Conservation (phyloP, 2,113 vertebrate species). For the Gobio gobio region DNA sequence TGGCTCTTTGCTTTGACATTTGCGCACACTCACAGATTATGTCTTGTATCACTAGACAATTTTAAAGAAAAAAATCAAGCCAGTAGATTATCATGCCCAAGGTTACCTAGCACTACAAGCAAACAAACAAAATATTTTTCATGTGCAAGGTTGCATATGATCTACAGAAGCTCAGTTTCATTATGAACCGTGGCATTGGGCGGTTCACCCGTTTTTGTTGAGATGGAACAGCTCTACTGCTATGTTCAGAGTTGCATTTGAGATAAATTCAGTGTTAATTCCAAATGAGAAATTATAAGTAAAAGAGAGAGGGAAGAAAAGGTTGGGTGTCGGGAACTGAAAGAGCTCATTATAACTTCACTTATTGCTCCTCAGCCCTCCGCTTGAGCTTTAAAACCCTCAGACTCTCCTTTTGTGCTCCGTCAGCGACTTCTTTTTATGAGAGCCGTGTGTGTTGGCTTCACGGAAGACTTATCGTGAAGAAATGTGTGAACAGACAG, state of each 20-base stretch:
- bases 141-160: conserved; percentile 6
- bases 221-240: conserved; percentile 54
- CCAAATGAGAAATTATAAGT: conserved; percentile 58
- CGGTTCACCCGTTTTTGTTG: conserved; percentile 55
- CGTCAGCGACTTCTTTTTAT: conserved; percentile 66
- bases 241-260: conserved; percentile 52
- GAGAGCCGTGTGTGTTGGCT: conserved; percentile 30
- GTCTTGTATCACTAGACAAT: conserved; percentile 20
- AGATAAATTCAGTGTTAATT: conserved; percentile 62
- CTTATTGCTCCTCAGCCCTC: conserved; percentile 56
- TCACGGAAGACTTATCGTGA: conserved; percentile 44
- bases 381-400: conserved; percentile 63
- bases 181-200: conserved; percentile 1
- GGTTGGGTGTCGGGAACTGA: conserved; percentile 54
- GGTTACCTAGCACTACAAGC: conserved; percentile 14
- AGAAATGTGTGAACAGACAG: conserved; percentile 12
- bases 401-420: conserved; percentile 60
- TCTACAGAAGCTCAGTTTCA: background rate
- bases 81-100: conserved; percentile 37
- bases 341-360: conserved; percentile 61
- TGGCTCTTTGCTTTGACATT: conserved; percentile 48
- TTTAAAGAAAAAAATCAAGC: background rate
- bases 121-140: background rate
- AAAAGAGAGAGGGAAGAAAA: conserved; percentile 34
- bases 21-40: conserved; percentile 36